Percentiles rank a stretch among this genome's conserved stretches.
Conservation (phyloP, 2,888 invertebrate genomes). For the Yponomeuta cagnagella region DNA sequence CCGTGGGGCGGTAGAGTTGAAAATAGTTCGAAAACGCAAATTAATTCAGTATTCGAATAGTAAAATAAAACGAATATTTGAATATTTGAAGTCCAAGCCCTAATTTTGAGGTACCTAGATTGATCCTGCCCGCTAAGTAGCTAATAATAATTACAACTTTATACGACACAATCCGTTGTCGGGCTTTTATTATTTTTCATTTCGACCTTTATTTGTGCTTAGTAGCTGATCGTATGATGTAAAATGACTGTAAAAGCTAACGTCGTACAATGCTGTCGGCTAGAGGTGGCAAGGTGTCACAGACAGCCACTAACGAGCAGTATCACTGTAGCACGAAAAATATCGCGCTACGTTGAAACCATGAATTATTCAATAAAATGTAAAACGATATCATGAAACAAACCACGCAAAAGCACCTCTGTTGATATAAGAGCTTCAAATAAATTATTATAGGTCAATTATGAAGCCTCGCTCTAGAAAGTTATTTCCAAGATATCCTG, state of each 20-base stretch:
- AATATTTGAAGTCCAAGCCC: no score
- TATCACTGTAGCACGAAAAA: conserved; percentile 48
- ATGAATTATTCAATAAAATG: conserved; percentile 70
- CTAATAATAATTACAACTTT: no score
- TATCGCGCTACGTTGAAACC: conserved; percentile 36
- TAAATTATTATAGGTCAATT: not conserved
- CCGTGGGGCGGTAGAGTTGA: no score
- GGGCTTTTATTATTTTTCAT: no score
- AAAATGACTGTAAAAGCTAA: not conserved
- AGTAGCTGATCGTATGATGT: not conserved
- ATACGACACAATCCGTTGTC: no score
- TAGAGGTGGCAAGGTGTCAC: conserved; percentile 2
- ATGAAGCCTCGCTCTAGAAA: not conserved
- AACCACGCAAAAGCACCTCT: conserved; percentile 16
- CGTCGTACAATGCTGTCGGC: not conserved
- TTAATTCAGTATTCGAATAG: no score
- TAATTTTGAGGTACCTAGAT: no score
- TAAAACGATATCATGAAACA: conserved; percentile 51
- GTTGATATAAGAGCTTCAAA: not conserved
- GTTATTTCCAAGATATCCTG: not conserved
- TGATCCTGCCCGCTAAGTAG: no score
- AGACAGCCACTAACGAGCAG: conserved; percentile 41
- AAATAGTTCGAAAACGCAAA: no score
- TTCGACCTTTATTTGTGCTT: no score
- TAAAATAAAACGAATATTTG: no score